Evolutionary conservation across 2,888 invertebrate species (phyloP), one percentile per base, ranked within the genome.

Genomic region (Amblyjoppa fuscipennis): DNA sequence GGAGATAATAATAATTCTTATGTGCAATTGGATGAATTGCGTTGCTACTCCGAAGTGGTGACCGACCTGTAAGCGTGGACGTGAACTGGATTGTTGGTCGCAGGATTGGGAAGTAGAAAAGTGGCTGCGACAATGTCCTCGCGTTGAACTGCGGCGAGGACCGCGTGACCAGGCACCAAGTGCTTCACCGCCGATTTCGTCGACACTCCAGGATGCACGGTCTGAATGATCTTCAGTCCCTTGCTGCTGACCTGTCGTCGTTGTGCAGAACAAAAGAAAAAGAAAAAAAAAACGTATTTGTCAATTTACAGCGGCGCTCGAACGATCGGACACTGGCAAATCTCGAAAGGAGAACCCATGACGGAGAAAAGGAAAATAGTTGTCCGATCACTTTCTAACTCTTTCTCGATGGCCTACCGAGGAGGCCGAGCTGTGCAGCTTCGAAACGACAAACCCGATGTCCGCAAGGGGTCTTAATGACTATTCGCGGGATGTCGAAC

Each of bases 81-180:
- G 93, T 99, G 99, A 38, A 99, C 97, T 0, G 99, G 99, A 93
- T 98, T 98, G 89, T 98, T 97, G 9, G 99, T 99, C 80, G 98
- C 97, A 0, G 99, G 99, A 95, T 99, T 99, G 93, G 98, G 98
- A 0, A 99, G 96, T 69, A 99, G 95, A 88, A 99, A 96, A 81
- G 99, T 98, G 90, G 98, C 98, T 1, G 98, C 98, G 66, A 99
- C 99, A 61, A 99, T 97, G 93, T 99, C 99, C 79, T 98, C 98
- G 83, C 98, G 97, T 89, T 98, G 98, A 90, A 97, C 97, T 25
- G 98, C 98, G 93, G 97, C 98, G 68, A 99, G 98, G 93, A 99
- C 97, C 93, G 98, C 98, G 94, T 98, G 97, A 93, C 98, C 98
- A 0, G 98, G 98, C 88, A 99, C 98, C 94, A 98, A 97, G 94